A percentile compares a stretch with the other conserved stretches of the same genome.
phyloP scores from a whole-genome alignment of 2,888 invertebrate genomes.

The Limnephilus auricula region DNA sequence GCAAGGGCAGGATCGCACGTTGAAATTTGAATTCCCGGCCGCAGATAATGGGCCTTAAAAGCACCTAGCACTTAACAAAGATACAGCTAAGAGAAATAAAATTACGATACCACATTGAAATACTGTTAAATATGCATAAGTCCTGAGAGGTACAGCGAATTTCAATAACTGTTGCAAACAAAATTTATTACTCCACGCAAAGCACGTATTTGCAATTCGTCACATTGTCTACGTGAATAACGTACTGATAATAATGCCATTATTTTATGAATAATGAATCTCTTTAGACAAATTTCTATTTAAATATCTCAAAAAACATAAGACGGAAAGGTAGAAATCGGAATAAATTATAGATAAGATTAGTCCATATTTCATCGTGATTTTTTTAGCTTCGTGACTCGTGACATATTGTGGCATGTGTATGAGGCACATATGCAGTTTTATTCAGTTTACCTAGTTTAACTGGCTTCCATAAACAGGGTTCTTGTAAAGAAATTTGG shows the following conservation, averaged over 20 bases:
- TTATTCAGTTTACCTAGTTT: no score
- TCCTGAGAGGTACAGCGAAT: neutral
- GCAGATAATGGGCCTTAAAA: no score
- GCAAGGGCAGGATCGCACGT: no score
- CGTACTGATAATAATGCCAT: conserved; percentile 9
- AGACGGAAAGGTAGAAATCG: neutral
- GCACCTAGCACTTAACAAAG: neutral
- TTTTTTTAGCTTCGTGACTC: neutral
- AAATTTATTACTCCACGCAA: conserved; percentile 33
- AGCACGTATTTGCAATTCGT: conserved; percentile 37
- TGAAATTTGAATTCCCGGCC: no score
- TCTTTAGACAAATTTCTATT: conserved; percentile 34
- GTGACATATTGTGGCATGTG: neutral
- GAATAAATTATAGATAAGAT: neutral
- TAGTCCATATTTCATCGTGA: neutral
- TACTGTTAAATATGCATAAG: neutral
- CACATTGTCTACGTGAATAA: conserved; percentile 17
- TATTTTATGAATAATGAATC: conserved; percentile 34
- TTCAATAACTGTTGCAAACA: conserved; percentile 3
- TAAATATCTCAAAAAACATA: conserved; percentile 12
- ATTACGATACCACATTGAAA: neutral
- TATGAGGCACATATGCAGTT: no score
- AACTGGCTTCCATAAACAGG: no score
- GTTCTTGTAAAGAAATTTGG: no score
- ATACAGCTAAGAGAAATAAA: neutral